Conservation (phyloP, 2,797 vertebrate genomes). For the Anguilla anguilla region DNA sequence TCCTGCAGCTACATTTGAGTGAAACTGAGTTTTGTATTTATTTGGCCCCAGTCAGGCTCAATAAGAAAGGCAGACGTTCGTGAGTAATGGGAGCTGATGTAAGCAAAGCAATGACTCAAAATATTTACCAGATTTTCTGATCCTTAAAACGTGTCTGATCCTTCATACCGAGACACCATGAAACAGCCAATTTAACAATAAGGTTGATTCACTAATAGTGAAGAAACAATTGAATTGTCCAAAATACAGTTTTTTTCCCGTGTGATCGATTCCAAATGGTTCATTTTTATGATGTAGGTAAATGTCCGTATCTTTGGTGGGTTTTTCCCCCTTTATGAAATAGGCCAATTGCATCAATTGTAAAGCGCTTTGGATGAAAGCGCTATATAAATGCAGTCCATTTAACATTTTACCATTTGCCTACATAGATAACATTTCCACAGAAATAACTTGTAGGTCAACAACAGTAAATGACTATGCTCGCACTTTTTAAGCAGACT, state of each 20-base stretch:
- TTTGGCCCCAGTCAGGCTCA: neutral
- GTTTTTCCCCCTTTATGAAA: neutral
- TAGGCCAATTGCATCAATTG: too few species aligned
- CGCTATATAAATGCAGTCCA: too few species aligned
- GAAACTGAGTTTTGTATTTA: conserved; percentile 38
- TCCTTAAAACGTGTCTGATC: neutral
- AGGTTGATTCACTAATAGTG: neutral
- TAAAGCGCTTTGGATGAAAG: too few species aligned
- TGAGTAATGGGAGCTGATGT: neutral
- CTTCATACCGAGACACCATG: neutral
- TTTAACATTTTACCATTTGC: too few species aligned
- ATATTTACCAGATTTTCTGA: neutral
- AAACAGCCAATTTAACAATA: neutral
- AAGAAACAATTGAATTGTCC: neutral
- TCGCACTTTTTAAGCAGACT: neutral
- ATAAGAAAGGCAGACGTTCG: neutral
- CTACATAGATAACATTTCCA: neutral
- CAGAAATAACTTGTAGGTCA: neutral
- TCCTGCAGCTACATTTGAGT: conserved; percentile 35
- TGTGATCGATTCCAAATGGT: neutral
- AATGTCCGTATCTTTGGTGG: neutral
- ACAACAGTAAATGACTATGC: neutral
- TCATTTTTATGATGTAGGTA: neutral
- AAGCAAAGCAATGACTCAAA: neutral
- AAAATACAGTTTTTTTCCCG: neutral